Evolutionary conservation across 2,888 invertebrate genomes (phyloP), one percentile per base, ranked within the genome.

Genomic region (Nomada fabriciana): DNA sequence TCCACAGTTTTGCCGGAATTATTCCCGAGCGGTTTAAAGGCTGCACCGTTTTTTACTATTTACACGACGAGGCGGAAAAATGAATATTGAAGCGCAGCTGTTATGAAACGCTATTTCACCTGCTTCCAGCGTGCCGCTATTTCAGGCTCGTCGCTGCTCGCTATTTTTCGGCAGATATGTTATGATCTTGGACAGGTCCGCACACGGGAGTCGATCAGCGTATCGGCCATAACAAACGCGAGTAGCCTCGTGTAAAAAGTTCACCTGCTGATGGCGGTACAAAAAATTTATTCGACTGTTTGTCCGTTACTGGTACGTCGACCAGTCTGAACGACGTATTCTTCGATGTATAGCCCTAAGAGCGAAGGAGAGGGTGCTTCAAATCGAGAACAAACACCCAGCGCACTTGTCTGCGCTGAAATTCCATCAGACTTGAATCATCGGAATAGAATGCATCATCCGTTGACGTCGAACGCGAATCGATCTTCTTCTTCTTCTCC

Each of bases 361-460:
- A 18, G 9, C n/a, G n/a, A 13, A 29, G 29, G 7, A 18, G 50
- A 11, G 18, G 11, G 20, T 5, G 43, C 18, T 43, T 43, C 2
- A 15, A 71, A 36, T 52, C 15, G 10, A 2, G 20, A 73, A 23
- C 59, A 43, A 47, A 20, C 29, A 20, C 47, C 50, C 55, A n/a
- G 18, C 52, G 42, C 50, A 50, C 5, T 42, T 5, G 53, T 43
- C 20, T 29, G 60, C 53, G 67, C 69, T 23, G 64, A 78, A 79
- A 82, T 86, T 80, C 76, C 87, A 61, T 13, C 43, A 11, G 29
- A 52, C 23, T 55, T 77, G 87, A 83, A 83, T 85, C 87, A 83
- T 83, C 82, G 73, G 52, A 73, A 70, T 65, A 69, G 76, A 84
- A 77, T 60, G 81, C 78, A 61, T 74, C 64, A 72, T 71, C 63